Conservation (phyloP, 2,113 vertebrate genomes). For the Perca fluviatilis region DNA sequence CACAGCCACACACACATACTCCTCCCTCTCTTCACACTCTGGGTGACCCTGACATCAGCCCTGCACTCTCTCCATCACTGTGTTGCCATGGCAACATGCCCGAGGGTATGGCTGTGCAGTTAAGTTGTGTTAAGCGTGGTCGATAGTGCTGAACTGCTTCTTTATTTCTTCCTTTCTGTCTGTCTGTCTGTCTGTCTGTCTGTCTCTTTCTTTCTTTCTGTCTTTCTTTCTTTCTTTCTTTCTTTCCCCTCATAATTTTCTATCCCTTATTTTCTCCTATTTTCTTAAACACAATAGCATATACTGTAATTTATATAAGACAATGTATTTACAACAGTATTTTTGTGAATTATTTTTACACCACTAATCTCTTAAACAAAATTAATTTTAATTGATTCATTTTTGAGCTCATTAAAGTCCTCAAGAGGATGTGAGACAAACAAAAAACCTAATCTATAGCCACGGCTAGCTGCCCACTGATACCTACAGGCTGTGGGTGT, state of each 20-base stretch:
- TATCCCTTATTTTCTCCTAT: not conserved
- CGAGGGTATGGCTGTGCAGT: conserved; percentile 43
- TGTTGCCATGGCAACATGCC: conserved; percentile 70
- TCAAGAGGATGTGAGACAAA: not conserved
- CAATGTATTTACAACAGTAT: not conserved
- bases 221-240: not conserved
- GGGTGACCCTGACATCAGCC: conserved; percentile 76
- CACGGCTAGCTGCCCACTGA: not conserved
- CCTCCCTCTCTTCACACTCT: conserved; percentile 76
- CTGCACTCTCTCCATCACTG: conserved; percentile 74
- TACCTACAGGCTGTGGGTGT: conserved; percentile 17
- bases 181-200: not conserved
- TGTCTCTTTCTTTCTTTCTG: not conserved
- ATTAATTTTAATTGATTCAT: not conserved
- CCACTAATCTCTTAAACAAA: not conserved
- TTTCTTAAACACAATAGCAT: not conserved
- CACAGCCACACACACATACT: conserved; percentile 37
- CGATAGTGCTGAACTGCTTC: conserved; percentile 10
- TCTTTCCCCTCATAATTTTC: not conserved
- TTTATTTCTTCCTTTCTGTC: conserved; percentile 19
- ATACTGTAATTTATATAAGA: not conserved
- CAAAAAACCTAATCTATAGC: not conserved
- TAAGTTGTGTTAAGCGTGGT: conserved; percentile 38
- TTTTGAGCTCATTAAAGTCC: not conserved
- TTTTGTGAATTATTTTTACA: not conserved